Conservation (phyloP, 2,888 invertebrate species). For the Bugula neritina region DNA sequence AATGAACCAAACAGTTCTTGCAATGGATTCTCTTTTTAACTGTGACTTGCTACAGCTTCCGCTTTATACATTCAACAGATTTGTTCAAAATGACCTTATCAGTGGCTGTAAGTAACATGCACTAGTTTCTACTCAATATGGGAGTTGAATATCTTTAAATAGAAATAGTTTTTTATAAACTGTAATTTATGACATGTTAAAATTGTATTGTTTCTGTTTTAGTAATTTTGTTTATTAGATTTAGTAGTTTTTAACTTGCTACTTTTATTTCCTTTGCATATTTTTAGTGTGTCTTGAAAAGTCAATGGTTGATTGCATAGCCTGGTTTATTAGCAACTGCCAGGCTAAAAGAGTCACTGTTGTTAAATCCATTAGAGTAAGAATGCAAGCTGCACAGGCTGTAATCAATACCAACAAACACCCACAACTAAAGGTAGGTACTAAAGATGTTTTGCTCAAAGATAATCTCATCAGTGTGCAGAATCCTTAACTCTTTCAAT, state of each 20-base stretch:
- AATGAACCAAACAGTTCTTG: not conserved
- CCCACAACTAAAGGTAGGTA: not conserved
- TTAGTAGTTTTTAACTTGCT: too few relatives aligned
- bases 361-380: not conserved
- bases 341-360: not conserved
- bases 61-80: not conserved
- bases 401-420: not conserved
- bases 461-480: too few relatives aligned
- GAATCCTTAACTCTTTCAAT: too few relatives aligned
- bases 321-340: not conserved
- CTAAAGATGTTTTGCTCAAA: too few relatives aligned
- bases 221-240: too few relatives aligned
- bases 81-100: not conserved
- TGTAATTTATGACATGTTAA: too few relatives aligned
- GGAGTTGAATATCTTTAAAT: too few relatives aligned
- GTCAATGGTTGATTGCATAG: not conserved
- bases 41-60: not conserved
- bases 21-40: not conserved
- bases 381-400: not conserved
- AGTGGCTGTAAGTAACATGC: not conserved
- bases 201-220: too few relatives aligned
- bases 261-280: too few relatives aligned
- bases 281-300: not conserved
- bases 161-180: too few relatives aligned
- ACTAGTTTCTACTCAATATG: too few relatives aligned